Evolutionary conservation across 2,113 vertebrate genomes (phyloP).

Genomic region (Gila orcuttii): DNA sequence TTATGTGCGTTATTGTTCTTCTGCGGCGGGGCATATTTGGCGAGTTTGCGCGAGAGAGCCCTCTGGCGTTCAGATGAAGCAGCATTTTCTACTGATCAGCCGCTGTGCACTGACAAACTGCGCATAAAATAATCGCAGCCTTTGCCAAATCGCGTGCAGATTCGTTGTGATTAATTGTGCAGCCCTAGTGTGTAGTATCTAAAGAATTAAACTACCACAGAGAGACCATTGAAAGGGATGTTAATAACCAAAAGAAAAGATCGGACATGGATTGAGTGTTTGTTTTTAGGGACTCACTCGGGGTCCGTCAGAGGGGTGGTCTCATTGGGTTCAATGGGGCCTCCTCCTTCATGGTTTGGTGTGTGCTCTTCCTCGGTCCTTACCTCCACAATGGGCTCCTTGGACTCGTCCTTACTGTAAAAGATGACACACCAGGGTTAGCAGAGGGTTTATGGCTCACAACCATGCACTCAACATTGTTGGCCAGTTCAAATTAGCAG

Average conservation of each 20-base stretch:
- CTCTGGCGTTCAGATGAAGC: no score
- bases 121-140: no score
- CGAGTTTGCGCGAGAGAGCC: no score
- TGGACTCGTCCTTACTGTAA: slow-evolving; percentile 95
- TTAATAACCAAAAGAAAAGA: slow-evolving; percentile 14
- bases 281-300: slow-evolving; percentile 80
- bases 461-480: neutral
- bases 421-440: neutral
- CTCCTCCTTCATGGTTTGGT: slow-evolving; percentile 90
- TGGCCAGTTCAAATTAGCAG: neutral
- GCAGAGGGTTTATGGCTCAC: neutral
- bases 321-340: slow-evolving; percentile 92
- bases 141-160: no score
- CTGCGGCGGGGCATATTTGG: no score
- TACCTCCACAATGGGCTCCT: slow-evolving; percentile 98
- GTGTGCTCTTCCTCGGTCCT: slow-evolving; percentile 91
- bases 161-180: no score
- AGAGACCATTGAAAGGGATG: neutral
- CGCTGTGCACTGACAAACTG: no score
- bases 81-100: no score
- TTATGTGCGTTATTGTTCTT: no score
- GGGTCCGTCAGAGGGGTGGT: slow-evolving; percentile 95
- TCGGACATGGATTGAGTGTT: neutral
- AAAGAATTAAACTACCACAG: slow-evolving; percentile 5
- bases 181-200: slow-evolving; percentile 2